These are phyloP conservation scores for Dicerorhinus sumatrensis DNA, from an alignment of 2,113 vertebrate genomes.

Conservation along the genomic window DNA sequence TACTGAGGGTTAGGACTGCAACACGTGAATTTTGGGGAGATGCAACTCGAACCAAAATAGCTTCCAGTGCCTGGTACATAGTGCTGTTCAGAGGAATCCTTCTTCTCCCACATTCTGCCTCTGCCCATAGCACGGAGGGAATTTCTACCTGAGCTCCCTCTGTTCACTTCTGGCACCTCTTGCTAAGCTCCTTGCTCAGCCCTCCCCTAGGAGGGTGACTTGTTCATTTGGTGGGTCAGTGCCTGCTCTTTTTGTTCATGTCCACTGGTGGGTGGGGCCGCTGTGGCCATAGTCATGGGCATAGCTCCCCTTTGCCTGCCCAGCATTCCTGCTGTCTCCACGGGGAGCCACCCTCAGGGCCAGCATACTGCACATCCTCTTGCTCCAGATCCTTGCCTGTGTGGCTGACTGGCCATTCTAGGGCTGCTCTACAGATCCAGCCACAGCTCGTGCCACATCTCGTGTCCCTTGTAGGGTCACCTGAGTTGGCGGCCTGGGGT, in stretches of 20 bases:
- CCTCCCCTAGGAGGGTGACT: not conserved
- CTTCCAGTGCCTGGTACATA: not conserved
- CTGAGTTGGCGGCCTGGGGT: not conserved
- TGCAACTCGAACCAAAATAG: not conserved
- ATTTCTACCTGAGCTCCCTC: not conserved
- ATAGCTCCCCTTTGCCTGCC: not conserved
- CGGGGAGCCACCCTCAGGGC: not conserved
- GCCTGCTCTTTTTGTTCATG: not conserved
- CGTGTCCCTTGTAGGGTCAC: not conserved
- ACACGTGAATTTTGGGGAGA: not conserved
- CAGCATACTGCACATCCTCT: not conserved
- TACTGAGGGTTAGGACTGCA: not conserved
- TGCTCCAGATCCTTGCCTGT: not conserved
- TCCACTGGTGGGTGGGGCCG: too few relatives aligned
- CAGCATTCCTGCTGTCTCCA: not conserved
- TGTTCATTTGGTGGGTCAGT: not conserved
- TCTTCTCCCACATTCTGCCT: not conserved
- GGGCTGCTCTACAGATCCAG: not conserved
- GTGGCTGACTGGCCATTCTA: not conserved
- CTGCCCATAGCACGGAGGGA: not conserved
- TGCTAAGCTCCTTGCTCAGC: not conserved
- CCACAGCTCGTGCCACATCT: not conserved
- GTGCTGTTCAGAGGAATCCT: not conserved
- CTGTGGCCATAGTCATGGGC: fast-evolving
- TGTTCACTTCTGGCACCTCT: not conserved